Conservation (phyloP, 2,113 vertebrate genomes). For the Gavialis gangeticus region DNA sequence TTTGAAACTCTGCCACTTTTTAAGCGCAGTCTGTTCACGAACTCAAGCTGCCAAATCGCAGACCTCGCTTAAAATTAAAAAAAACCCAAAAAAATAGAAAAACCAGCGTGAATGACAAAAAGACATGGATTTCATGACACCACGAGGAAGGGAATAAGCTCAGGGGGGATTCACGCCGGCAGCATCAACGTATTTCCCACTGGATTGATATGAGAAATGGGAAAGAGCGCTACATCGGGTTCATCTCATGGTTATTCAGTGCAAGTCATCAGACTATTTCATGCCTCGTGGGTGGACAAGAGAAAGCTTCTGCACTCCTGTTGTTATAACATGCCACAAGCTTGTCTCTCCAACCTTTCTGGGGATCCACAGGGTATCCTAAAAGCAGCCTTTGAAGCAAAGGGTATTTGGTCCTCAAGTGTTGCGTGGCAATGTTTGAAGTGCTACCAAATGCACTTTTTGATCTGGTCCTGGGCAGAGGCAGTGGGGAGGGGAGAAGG, state of each 20-base stretch:
- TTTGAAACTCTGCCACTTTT: conserved; percentile 72
- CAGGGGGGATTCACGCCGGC: rapidly evolving
- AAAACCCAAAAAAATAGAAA: background rate
- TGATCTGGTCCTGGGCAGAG: background rate
- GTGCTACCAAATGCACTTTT: background rate
- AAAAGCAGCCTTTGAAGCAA: background rate
- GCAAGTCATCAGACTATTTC: background rate
- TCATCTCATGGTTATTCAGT: rapidly evolving
- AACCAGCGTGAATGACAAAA: background rate
- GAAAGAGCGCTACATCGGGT: rapidly evolving
- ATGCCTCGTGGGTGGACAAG: background rate
- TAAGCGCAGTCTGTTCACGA: conserved; percentile 47
- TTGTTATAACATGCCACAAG: background rate
- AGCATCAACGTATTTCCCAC: background rate
- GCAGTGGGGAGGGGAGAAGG: background rate
- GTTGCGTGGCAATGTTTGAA: background rate
- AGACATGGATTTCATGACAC: rapidly evolving
- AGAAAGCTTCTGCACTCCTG: background rate
- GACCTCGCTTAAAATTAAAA: background rate
- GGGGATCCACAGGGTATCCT: background rate
- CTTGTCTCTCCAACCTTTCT: background rate
- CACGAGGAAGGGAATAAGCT: background rate
- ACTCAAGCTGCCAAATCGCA: conserved; percentile 41
- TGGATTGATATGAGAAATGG: background rate
- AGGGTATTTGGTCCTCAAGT: background rate